These are phyloP conservation scores for Drosophila dunni DNA, from an alignment of 1,140 invertebrate genomes.

Conservation along the genomic window DNA sequence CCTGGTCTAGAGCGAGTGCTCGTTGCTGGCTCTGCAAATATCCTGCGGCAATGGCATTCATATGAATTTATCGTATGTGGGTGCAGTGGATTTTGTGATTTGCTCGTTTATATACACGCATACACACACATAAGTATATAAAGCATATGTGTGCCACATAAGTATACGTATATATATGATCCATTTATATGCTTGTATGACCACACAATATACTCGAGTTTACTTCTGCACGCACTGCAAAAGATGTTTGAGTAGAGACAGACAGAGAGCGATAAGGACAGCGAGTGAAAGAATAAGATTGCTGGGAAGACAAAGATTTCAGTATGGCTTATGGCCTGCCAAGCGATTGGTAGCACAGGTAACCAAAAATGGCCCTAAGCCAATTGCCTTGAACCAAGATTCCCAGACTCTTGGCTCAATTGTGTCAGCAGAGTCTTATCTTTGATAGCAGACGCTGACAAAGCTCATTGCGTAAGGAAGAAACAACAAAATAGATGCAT, in stretches of 20 bases:
- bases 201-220: neutral
- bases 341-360: conserved; percentile 38
- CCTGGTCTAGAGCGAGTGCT: conserved; percentile 22
- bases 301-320: conserved; percentile 18
- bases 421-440: conserved; percentile 43
- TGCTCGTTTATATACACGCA: conserved; percentile 67
- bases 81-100: conserved; percentile 76
- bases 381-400: conserved; percentile 25
- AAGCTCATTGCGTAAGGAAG: neutral
- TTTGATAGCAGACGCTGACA: conserved; percentile 2
- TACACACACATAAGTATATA: conserved; percentile 8
- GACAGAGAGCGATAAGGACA: neutral
- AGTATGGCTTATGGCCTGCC: conserved; percentile 43
- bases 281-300: neutral
- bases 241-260: conserved; percentile 35
- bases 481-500: neutral
- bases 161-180: neutral
- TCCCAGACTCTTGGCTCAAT: conserved; percentile 12
- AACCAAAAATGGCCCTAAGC: conserved; percentile 23
- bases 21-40: conserved; percentile 68
- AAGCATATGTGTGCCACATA: conserved; percentile 2
- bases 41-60: conserved; percentile 71
- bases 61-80: conserved; percentile 68
- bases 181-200: conserved; percentile 7
- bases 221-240: conserved; percentile 11